Base-by-base conservation (phyloP, 2,113 vertebrate species). In the Esox niger region DNA sequence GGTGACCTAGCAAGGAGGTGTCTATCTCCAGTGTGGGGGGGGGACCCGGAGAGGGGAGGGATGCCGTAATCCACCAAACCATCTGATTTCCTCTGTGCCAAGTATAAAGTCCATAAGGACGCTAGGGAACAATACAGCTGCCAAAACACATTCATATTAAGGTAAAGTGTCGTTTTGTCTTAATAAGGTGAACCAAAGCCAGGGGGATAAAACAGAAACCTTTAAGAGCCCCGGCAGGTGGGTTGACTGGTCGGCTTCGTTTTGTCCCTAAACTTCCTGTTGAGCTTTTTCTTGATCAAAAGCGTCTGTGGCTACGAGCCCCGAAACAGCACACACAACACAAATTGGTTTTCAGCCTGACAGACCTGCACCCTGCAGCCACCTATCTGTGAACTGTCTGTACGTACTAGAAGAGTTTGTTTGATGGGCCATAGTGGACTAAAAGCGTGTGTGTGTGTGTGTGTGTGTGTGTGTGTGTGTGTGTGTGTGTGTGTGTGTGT, bases 1-100 rank as follows among this genome's bases (percentile, higher is more conserved):
- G 52, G 75, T 79, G 75, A 80, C 25, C 69, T 46, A 56, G 21
- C n/a, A 20, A 20, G 30, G 58, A 27, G 17, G n/a, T 64, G 65
- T 65, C 72, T 17, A 43, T 43, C 35, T 43, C 35, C 13, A 43
- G 35, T 43, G 10, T 66, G 59, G 23, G n/a, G 20, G 5, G 2
- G 46, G 62, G 60, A 43, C 38, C 17, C 38, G 62, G 68, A 23
- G 47, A 52, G 38, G 17, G 13, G 17, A 43, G 38, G n/a, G 70
- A 68, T 15, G 8, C 29, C 58, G 6, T 59, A 2, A 29, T 29
- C 7, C 17, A 30, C 27, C 23, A 66, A 69, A 69, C 75, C 64
- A 58, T 69, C 27, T 49, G 13, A 64, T 25, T 27, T 10, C 46
- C 47, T 52, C 38, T 17, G 7, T n/a, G 46, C 26, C 46, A 9